Evolutionary conservation across 1,140 invertebrate species (phyloP), one percentile per base, ranked within the genome.

Genomic region (Melipona quadrifasciata): DNA sequence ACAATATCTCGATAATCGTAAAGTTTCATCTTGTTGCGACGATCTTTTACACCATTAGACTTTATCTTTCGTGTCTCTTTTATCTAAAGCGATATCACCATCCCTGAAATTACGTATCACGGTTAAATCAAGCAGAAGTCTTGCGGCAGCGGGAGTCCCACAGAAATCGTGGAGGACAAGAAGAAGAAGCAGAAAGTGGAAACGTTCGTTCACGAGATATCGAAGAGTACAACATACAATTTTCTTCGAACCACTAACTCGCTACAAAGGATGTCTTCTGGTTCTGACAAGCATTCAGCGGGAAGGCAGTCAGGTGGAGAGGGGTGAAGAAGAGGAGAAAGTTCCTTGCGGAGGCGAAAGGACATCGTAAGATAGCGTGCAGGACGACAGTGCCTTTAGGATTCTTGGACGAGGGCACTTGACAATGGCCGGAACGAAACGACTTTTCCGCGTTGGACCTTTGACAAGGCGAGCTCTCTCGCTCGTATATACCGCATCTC

Each of bases 281-380:
- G 86, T 87, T 79, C 88, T 95, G 94, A 94, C 94, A 95, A 93
- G 94, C 93, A 95, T 95, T 95, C 93, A 94, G 85, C 72, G 75
- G 80, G 79, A 87, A 88, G 68, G 80, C 65, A 75, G 82, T 75
- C 57, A 58, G 55, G 31, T 8, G 21, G 2, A 39, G 53, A 17
- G 34, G 81, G 31, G 72, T 47, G 72, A 70, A 31, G 70, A 53
- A 27, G 31, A 68, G 75, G 86, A 84, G 83, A 86, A 58, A 82
- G 85, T 85, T 86, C 78, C 78, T 61, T 77, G 82, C 78, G 87
- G 74, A 89, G 87, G 86, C 84, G 81, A 90, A 86, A 82, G 86
- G 84, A 87, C 91, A 80, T 86, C 89, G 84, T 74, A 75, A 65
- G 53, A 87, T 73, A 80, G 72, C 78, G 86, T 68, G 65, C 57